A percentile compares a stretch with the other conserved stretches of the same genome.
phyloP scores from a whole-genome alignment of 2,113 vertebrate species.

The Paratilapia polleni region DNA sequence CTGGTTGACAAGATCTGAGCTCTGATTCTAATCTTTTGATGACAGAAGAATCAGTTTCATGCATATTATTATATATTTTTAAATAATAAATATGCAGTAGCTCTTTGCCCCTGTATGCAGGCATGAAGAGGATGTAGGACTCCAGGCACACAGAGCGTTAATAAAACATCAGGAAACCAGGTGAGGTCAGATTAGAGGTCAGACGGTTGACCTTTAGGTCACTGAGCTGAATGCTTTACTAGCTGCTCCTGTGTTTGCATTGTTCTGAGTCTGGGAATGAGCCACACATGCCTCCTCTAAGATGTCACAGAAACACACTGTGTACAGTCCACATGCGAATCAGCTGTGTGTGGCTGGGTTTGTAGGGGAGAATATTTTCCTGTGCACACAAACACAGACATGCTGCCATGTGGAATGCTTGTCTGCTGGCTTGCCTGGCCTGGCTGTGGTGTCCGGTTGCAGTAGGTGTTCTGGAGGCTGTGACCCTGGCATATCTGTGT shows the following conservation, averaged over 20 bases:
- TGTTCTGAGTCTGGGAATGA: conserved; percentile 13
- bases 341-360: conserved; percentile 32
- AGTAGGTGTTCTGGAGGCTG: conserved; percentile 61
- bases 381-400: conserved; percentile 36
- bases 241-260: conserved; percentile 24
- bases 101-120: not conserved
- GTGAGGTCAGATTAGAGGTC: conserved; percentile 55
- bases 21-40: conserved; percentile 7
- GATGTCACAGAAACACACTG: not conserved
- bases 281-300: not conserved
- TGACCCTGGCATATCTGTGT: conserved; percentile 70
- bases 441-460: conserved; percentile 64
- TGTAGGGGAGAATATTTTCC: conserved; percentile 30
- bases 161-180: conserved; percentile 57
- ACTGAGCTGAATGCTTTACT: conserved; percentile 15
- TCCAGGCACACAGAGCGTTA: not conserved
- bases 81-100: conserved; percentile 12
- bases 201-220: conserved; percentile 52
- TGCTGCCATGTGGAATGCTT: conserved; percentile 59
- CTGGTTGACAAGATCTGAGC: not conserved
- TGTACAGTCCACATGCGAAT: not conserved
- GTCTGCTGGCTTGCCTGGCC: conserved; percentile 11
- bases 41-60: not conserved
- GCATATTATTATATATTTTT: not conserved
- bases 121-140: not conserved